These are phyloP conservation scores for Sinocyclocheilus anshuiensis DNA, from an alignment of 2,113 vertebrate species.

Conservation along the genomic window DNA sequence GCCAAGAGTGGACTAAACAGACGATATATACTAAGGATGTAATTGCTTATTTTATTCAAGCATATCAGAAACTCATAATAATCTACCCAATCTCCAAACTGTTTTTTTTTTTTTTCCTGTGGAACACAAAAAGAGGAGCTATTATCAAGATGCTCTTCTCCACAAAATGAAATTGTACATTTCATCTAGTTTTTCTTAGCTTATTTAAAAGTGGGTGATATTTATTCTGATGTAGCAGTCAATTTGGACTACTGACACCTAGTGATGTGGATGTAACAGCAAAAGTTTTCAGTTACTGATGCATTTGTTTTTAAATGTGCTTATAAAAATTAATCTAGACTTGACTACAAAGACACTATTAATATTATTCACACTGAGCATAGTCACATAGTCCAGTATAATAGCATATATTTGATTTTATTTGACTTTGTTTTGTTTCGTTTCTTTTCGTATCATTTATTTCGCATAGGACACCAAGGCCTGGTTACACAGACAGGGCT, in stretches of 20 bases:
- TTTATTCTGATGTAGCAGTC: background rate
- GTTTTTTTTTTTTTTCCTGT: background rate
- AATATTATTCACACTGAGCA: no score
- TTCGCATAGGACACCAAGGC: no score
- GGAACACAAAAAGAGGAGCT: background rate
- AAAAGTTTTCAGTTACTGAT: no score
- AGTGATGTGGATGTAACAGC: background rate
- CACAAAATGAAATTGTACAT: no score
- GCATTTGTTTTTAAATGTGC: no score
- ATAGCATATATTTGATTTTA: no score
- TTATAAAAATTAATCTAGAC: no score
- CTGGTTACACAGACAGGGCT: no score
- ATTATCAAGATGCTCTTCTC: background rate
- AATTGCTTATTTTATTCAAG: background rate
- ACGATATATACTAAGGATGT: background rate
- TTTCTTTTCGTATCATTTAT: no score
- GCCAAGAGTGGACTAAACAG: background rate
- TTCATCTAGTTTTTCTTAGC: background rate
- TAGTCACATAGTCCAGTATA: no score
- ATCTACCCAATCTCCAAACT: background rate
- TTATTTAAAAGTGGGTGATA: background rate
- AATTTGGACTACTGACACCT: background rate
- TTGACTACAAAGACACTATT: no score
- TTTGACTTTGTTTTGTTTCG: no score
- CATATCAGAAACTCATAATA: background rate